These are phyloP conservation scores for Petrolisthes manimaculis DNA, from an alignment of 2,888 invertebrate species.

Conservation along the genomic window DNA sequence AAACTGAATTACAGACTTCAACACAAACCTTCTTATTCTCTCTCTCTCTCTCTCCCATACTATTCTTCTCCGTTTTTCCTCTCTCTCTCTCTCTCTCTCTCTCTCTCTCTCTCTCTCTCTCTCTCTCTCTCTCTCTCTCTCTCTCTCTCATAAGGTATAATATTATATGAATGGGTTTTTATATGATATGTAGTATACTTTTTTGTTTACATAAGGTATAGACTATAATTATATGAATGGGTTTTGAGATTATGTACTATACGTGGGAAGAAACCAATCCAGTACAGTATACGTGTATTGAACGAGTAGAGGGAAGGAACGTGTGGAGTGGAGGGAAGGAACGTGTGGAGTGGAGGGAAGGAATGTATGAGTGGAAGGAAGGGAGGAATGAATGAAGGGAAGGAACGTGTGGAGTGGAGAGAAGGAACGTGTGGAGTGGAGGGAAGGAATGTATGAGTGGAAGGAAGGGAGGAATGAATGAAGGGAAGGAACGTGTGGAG, in stretches of 20 bases:
- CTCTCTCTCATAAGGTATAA: not conserved
- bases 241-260: too few species aligned
- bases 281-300: not conserved
- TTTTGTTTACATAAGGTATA: too few species aligned
- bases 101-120: constrained; percentile 4
- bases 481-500: not conserved
- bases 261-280: too few species aligned
- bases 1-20: not conserved
- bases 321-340: not conserved
- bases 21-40: not conserved
- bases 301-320: not conserved
- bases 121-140: constrained; percentile 8
- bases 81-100: not conserved
- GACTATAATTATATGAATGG: too few species aligned
- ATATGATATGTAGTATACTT: too few species aligned
- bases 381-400: not conserved
- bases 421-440: not conserved
- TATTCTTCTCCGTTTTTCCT: not conserved
- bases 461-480: not conserved
- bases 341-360: not conserved
- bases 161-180: too few species aligned
- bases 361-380: not conserved
- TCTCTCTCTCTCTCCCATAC: not conserved
- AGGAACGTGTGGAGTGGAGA: not conserved
- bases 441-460: not conserved